A percentile compares a stretch with the other conserved stretches of the same genome.
phyloP scores from a whole-genome alignment of 2,888 invertebrate genomes.

The Leptinotarsa juncta region DNA sequence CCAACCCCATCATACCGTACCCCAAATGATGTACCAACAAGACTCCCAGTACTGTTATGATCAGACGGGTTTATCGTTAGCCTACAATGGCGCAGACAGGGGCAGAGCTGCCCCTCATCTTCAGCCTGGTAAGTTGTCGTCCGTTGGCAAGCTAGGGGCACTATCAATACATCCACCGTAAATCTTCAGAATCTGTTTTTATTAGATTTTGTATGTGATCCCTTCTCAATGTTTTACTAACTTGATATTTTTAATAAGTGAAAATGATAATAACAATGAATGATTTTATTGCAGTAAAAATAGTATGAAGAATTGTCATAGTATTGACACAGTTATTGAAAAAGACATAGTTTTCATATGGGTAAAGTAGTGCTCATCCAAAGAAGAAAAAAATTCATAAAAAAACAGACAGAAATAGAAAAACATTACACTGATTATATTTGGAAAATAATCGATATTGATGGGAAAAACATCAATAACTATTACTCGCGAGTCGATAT shows the following conservation, averaged over 20 bases:
- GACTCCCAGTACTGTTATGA: conserved; percentile 72
- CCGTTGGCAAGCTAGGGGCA: conserved; percentile 49
- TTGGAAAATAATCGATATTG: too few relatives aligned
- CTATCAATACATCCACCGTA: conserved; percentile 34
- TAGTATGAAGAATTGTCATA: too few relatives aligned
- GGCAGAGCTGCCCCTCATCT: conserved; percentile 64
- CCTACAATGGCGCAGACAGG: conserved; percentile 65
- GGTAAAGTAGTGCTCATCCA: too few relatives aligned
- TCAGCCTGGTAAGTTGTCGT: conserved; percentile 66
- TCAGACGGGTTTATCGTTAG: conserved; percentile 67
- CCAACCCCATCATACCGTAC: conserved; percentile 68
- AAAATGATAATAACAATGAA: too few relatives aligned
- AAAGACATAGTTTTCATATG: too few relatives aligned
- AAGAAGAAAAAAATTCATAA: too few relatives aligned
- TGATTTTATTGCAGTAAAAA: too few relatives aligned
- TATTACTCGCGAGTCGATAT: too few relatives aligned
- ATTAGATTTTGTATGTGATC: neutral
- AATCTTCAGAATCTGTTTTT: conserved; percentile 38
- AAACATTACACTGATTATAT: too few relatives aligned
- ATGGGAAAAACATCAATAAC: too few relatives aligned
- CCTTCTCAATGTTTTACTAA: conserved; percentile 33
- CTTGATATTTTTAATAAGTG: neutral
- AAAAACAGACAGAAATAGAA: too few relatives aligned
- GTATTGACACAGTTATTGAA: too few relatives aligned
- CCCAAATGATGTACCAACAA: conserved; percentile 68